Percentiles rank a stretch among this genome's conserved stretches.
These are phyloP conservation scores for Pedionomus torquatus DNA, from an alignment of 2,113 vertebrate species.

Conservation along the genomic window DNA sequence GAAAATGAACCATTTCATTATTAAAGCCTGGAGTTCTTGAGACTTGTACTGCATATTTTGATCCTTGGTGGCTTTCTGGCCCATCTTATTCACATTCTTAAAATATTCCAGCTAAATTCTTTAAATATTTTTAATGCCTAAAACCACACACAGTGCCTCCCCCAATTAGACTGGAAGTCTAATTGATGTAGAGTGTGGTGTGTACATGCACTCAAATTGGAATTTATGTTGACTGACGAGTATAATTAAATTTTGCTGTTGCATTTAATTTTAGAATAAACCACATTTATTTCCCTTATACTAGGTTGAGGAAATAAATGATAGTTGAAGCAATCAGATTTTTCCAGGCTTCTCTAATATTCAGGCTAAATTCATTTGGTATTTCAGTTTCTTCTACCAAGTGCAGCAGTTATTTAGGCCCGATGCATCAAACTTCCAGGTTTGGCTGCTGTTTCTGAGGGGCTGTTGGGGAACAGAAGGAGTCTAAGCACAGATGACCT, in stretches of 20 bases:
- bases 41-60: neutral
- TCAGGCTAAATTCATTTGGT: neutral
- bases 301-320: slow-evolving; percentile 4
- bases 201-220: neutral
- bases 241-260: neutral
- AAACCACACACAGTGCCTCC: neutral
- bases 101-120: slow-evolving; percentile 4
- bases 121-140: slow-evolving; percentile 36
- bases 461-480: neutral
- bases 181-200: neutral
- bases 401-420: neutral
- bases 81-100: neutral
- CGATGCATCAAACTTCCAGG: neutral
- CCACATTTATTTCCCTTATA: neutral
- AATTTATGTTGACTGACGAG: neutral
- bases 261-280: slow-evolving; percentile 49
- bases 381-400: neutral
- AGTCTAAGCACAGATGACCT: neutral
- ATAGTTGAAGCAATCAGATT: neutral
- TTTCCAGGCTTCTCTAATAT: neutral
- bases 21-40: neutral
- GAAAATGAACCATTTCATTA: neutral
- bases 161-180: neutral
- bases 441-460: neutral
- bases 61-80: neutral